Percentiles rank a stretch among this genome's conserved stretches.
Evolutionary conservation across 2,888 invertebrate genomes (phyloP).

Genomic region (Drosophila seclusa): DNA sequence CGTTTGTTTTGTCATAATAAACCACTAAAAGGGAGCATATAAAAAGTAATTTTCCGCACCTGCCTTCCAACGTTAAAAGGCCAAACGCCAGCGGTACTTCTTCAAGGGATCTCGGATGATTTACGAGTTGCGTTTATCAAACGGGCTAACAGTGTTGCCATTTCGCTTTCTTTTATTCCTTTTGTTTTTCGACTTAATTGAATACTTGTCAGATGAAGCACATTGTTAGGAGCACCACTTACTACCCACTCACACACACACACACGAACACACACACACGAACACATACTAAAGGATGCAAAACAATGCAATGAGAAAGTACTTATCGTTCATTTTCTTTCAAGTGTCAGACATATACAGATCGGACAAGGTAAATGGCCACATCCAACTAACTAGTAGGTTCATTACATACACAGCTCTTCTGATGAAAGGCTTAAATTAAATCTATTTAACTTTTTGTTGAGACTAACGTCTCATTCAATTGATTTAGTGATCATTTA

Average conservation of each 20-base stretch:
- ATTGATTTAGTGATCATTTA: not conserved
- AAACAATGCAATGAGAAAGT: constrained; percentile 24
- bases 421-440: not conserved
- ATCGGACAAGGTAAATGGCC: constrained; percentile 43
- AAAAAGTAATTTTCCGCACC: constrained; percentile 83
- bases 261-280: not conserved
- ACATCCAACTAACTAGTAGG: constrained; percentile 3
- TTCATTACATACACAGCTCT: constrained; percentile 27
- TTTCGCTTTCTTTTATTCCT: constrained; percentile 22
- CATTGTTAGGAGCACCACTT: constrained; percentile 31
- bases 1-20: constrained; percentile 81
- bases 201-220: constrained; percentile 55
- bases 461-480: not conserved
- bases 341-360: constrained; percentile 17
- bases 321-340: constrained; percentile 21
- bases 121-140: constrained; percentile 68
- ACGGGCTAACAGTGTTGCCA: constrained; percentile 62
- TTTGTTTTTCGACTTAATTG: constrained; percentile 62
- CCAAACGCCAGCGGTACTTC: constrained; percentile 71
- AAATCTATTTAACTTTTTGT: constrained; percentile 5
- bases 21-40: constrained; percentile 81
- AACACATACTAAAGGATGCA: constrained; percentile 21
- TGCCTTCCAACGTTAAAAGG: constrained; percentile 67
- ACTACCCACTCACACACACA: constrained; percentile 10
- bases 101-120: constrained; percentile 72